Evolutionary conservation across 2,797 vertebrate genomes (phyloP), one percentile per base, ranked within the genome.

Genomic region (Sorex maritimensis): DNA sequence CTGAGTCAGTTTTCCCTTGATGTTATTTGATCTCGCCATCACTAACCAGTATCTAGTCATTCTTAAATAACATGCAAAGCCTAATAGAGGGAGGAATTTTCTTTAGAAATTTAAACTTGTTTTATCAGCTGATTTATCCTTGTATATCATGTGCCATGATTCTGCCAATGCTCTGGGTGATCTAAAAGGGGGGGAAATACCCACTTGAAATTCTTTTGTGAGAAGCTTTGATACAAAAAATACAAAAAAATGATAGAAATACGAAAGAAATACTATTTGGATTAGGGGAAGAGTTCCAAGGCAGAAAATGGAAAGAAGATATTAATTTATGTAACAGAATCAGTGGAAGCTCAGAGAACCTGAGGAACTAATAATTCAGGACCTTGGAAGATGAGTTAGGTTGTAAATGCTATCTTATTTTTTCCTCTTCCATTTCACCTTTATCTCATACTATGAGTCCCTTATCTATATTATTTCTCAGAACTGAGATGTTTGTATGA

Each of bases 81-180:
- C 58, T 28, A 61, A 75, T 28, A 28, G 15, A 13, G 10, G 28
- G 21, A n/a, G 34, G 19, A 11, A 44, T 52, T 17, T 41, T 52
- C 4, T 87, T 81, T 23, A 46, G 21, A 58, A 14, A 81, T 72
- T 46, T 71, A 55, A 13, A 26, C n/a, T 77, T 30, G 1, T 26
- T 93, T 79, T 44, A 55, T 84, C 81, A 28, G 38, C 4, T 67
- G 10, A 52, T 49, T 88, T 84, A 52, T 83, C 24, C 46, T 83
- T 11, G 15, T 4, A 21, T 11, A 17, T 26, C 38, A 58, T 44
- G 44, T 28, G 2, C 44, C 14, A 65, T 26, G 3, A 26, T 44
- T 92, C 26, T 9, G 30, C 19, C 68, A 73, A 6, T n/a, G 26
- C 26, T 28, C 12, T 61, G 44, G 24, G 23, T 3, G 41, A n/a